A percentile compares a stretch with the other conserved stretches of the same genome.
Conservation (phyloP, 2,888 invertebrate genomes). For the Anarsia innoxiella region DNA sequence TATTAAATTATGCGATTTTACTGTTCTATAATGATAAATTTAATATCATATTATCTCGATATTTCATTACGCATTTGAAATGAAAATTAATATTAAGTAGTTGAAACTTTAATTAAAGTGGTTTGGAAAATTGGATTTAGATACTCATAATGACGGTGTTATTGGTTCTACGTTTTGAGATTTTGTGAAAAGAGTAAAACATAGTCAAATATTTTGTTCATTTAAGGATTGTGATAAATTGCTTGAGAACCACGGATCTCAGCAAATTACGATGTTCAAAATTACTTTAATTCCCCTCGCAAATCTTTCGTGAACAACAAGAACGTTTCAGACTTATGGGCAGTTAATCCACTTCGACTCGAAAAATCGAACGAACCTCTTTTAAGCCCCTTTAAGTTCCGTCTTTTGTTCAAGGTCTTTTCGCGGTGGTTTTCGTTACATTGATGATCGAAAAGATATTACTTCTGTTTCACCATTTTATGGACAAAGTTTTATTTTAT, state of each 20-base stretch:
- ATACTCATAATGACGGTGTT: too few species aligned
- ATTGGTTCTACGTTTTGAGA: too few species aligned
- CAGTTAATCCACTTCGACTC: slow-evolving; percentile 1
- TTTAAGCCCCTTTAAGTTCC: neutral
- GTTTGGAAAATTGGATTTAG: too few species aligned
- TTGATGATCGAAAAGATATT: neutral
- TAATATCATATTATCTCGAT: too few species aligned
- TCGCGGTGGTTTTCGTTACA: neutral
- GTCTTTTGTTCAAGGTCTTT: neutral
- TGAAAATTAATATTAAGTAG: too few species aligned
- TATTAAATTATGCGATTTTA: too few species aligned
- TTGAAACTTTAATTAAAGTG: too few species aligned
- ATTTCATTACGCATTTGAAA: too few species aligned
- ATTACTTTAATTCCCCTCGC: slow-evolving; percentile 8
- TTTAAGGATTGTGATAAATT: slow-evolving; percentile 1
- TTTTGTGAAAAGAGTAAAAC: too few species aligned
- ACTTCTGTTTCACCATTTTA: too few species aligned
- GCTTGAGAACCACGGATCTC: neutral
- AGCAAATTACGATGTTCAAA: neutral
- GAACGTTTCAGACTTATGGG: slow-evolving; percentile 1
- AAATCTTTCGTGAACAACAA: neutral
- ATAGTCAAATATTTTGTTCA: too few species aligned
- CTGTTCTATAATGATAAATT: too few species aligned
- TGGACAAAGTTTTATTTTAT: neutral
- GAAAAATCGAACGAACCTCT: neutral